phyloP scores from a whole-genome alignment of 2,113 vertebrate genomes.

The Percina caprodes region DNA sequence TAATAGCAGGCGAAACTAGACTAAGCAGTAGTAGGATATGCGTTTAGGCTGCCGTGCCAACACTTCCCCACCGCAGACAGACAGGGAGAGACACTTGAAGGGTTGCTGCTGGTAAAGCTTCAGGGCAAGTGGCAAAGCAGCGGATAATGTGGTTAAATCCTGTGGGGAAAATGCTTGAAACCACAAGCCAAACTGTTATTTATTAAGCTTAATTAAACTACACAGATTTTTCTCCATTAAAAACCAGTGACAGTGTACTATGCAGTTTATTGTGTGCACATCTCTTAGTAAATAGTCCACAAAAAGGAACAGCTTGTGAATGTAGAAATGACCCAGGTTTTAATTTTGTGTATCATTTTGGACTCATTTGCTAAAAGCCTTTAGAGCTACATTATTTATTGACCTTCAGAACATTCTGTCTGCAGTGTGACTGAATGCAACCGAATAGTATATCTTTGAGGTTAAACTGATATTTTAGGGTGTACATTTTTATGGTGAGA shows the following conservation, averaged over 20 bases:
- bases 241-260: neutral
- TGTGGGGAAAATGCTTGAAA: neutral
- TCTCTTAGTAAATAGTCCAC: neutral
- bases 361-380: neutral
- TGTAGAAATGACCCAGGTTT: neutral
- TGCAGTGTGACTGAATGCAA: neutral
- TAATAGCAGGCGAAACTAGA: slow-evolving; percentile 56
- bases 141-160: neutral
- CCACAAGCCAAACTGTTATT: neutral
- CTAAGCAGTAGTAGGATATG: slow-evolving; percentile 53
- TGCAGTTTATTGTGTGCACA: neutral
- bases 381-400: neutral
- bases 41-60: slow-evolving; percentile 2
- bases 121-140: slow-evolving; percentile 5
- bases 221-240: neutral
- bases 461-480: neutral
- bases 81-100: slow-evolving; percentile 7
- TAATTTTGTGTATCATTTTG: neutral
- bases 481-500: slow-evolving; percentile 3
- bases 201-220: too few relatives aligned
- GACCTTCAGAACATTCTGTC: neutral
- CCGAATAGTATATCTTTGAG: neutral
- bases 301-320: neutral
- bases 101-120: slow-evolving; percentile 1
- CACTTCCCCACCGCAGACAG: slow-evolving; percentile 5